A percentile compares a stretch with the other conserved stretches of the same genome.
These are phyloP conservation scores for Sinocyclocheilus grahami DNA, from an alignment of 2,113 vertebrate species.

Conservation along the genomic window DNA sequence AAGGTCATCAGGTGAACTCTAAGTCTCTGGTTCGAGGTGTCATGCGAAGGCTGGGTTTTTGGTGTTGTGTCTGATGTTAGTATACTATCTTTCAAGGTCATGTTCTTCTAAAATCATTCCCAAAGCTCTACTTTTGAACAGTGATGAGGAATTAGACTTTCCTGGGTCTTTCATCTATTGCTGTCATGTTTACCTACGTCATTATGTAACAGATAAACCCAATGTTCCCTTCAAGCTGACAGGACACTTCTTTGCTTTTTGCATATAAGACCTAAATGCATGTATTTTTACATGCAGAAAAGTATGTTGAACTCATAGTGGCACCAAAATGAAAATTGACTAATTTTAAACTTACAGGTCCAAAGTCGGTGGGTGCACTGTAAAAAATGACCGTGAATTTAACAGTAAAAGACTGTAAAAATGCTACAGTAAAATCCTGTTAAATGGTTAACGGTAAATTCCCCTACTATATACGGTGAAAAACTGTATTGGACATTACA, in stretches of 20 bases:
- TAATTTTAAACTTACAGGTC: no score
- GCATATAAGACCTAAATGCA: background rate
- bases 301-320: background rate
- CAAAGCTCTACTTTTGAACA: background rate
- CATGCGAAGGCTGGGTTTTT: background rate
- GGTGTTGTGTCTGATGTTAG: conserved; percentile 6
- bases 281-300: background rate
- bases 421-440: no score
- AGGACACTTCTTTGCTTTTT: no score
- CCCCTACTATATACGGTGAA: no score
- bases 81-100: background rate
- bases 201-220: background rate
- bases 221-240: background rate
- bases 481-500: no score
- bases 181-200: background rate
- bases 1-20: conserved; percentile 23
- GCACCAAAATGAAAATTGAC: background rate
- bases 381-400: no score
- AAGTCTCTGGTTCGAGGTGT: background rate
- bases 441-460: no score
- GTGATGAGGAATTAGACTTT: background rate
- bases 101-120: background rate
- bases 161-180: background rate
- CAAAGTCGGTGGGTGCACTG: no score
- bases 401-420: no score